Evolutionary conservation across 2,888 invertebrate genomes (phyloP).

Genomic region (Cephus spinipes): DNA sequence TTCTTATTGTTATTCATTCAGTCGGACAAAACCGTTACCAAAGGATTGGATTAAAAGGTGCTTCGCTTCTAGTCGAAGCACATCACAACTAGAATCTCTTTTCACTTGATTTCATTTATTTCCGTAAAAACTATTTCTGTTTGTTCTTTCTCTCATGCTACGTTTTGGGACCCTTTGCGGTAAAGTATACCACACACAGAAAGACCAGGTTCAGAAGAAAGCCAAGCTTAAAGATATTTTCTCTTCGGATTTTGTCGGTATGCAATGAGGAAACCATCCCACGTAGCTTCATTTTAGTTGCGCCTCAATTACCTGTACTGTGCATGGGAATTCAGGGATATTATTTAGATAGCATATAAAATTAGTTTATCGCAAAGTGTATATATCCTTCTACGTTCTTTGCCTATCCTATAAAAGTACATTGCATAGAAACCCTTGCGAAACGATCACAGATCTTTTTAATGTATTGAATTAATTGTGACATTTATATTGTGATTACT

Average conservation of each 20-base stretch:
- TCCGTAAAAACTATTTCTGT: constrained; percentile 42
- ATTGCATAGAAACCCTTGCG: background rate
- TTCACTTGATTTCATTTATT: constrained; percentile 16
- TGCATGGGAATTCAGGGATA: background rate
- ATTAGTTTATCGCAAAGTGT: background rate
- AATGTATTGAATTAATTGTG: background rate
- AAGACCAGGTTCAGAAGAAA: constrained; percentile 82
- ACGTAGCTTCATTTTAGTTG: constrained; percentile 39
- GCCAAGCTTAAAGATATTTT: constrained; percentile 89
- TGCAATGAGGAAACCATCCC: constrained; percentile 47
- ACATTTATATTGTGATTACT: background rate
- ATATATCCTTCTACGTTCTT: background rate
- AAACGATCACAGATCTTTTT: background rate
- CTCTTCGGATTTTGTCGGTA: constrained; percentile 85
- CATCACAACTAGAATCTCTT: background rate
- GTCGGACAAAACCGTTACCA: background rate
- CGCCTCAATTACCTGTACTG: constrained; percentile 16
- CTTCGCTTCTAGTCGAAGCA: background rate
- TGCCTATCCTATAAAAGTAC: background rate
- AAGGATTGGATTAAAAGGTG: background rate
- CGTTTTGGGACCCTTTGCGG: constrained; percentile 68
- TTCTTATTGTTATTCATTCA: background rate
- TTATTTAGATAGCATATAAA: background rate
- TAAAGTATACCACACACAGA: constrained; percentile 81
- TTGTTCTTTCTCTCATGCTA: constrained; percentile 74